These are phyloP conservation scores for Strix occidentalis DNA, from an alignment of 2,797 vertebrate species.

Conservation along the genomic window DNA sequence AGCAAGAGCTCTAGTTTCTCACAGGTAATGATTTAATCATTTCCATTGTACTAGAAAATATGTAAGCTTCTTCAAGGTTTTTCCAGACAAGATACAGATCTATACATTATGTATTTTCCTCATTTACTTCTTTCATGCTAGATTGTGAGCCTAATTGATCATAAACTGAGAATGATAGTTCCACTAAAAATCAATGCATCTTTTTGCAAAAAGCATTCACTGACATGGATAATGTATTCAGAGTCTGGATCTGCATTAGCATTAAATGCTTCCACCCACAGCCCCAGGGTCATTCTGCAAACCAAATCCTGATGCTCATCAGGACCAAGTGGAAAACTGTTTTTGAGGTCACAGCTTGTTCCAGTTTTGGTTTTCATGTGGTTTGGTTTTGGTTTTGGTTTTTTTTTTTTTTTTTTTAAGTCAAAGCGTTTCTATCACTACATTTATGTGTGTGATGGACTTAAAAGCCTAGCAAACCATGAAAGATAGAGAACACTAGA, in stretches of 20 bases:
- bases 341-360: background rate
- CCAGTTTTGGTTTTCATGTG: background rate
- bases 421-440: background rate
- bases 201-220: background rate
- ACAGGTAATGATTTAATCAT: slow-evolving; percentile 43
- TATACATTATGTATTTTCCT: background rate
- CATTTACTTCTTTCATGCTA: background rate
- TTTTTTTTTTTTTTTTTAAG: background rate
- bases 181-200: background rate
- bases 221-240: background rate
- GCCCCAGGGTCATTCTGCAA: background rate
- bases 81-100: background rate
- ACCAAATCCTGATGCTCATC: background rate
- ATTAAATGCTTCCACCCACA: background rate
- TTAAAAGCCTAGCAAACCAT: background rate
- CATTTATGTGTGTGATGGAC: background rate
- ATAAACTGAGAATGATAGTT: background rate
- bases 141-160: background rate
- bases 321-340: background rate
- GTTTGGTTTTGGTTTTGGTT: fast-evolving
- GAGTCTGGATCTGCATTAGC: background rate
- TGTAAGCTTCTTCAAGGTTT: slow-evolving; percentile 1
- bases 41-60: background rate
- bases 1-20: slow-evolving; percentile 7
- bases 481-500: background rate